Evolutionary conservation across 2,888 invertebrate species (phyloP).

Genomic region (Caradrina clavipalpis): DNA sequence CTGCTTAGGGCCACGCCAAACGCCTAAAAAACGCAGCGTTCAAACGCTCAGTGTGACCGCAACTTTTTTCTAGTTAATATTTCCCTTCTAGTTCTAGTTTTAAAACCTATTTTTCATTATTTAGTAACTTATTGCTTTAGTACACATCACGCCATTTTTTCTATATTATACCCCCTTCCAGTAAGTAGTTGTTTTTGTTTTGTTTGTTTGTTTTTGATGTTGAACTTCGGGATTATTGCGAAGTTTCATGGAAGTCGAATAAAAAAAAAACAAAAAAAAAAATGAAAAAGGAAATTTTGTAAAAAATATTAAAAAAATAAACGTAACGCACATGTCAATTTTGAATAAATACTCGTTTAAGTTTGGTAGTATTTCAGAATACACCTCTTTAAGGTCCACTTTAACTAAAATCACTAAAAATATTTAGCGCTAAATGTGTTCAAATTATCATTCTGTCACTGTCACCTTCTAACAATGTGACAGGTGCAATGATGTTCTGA

Average conservation of each 20-base stretch:
- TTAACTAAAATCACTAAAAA: too few species aligned
- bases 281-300: constrained; percentile 9
- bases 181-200: constrained; percentile 9
- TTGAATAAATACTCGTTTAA: too few species aligned
- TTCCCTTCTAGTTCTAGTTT: constrained; percentile 35
- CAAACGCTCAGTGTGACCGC: constrained; percentile 7
- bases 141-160: constrained; percentile 34
- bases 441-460: too few species aligned
- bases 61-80: constrained; percentile 32
- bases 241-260: constrained; percentile 20
- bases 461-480: too few species aligned
- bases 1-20: neutral
- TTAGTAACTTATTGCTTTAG: constrained; percentile 31
- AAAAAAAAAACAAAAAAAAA: neutral
- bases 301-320: constrained; percentile 5
- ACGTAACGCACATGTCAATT: neutral
- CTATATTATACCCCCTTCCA: constrained; percentile 15
- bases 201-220: constrained; percentile 42
- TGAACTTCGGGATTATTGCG: constrained; percentile 58
- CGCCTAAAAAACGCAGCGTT: constrained; percentile 30
- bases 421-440: too few species aligned
- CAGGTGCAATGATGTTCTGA: too few species aligned
- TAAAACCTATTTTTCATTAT: constrained; percentile 23
- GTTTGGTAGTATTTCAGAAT: too few species aligned
- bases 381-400: too few species aligned